These are phyloP conservation scores for Zaprionus gabonicus DNA, from an alignment of 1,140 invertebrate species.

Conservation along the genomic window DNA sequence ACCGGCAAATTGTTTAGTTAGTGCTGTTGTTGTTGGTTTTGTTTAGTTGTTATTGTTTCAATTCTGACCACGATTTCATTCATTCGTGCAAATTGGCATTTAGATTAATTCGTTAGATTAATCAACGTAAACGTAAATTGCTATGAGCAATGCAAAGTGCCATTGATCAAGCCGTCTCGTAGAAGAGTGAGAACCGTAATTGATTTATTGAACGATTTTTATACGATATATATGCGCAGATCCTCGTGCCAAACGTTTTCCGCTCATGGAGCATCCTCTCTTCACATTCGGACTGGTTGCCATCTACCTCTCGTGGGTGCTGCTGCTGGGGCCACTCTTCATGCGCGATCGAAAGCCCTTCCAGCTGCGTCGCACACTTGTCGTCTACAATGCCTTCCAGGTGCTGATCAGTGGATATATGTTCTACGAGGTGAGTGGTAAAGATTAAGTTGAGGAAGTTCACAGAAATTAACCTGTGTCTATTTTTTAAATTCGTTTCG, in stretches of 20 bases:
- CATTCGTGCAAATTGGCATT: conserved; percentile 39
- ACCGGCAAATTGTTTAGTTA: conserved; percentile 43
- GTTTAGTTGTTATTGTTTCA: conserved; percentile 5
- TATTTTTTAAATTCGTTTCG: conserved; percentile 27
- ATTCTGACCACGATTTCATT: conserved; percentile 68
- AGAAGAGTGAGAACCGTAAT: background rate
- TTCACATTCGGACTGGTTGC: conserved; percentile 93
- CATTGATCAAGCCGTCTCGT: conserved; percentile 26
- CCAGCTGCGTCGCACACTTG: conserved; percentile 91
- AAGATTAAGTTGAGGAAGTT: background rate
- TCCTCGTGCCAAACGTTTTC: conserved; percentile 94
- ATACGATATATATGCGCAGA: conserved; percentile 86
- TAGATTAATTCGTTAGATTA: conserved; percentile 48
- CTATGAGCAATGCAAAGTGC: conserved; percentile 57
- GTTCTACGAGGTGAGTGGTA: conserved; percentile 92
- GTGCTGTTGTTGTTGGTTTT: background rate
- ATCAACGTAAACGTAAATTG: conserved; percentile 46
- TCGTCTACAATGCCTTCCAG: conserved; percentile 96
- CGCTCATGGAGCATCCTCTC: conserved; percentile 94
- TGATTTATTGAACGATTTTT: conserved; percentile 20
- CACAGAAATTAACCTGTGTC: conserved; percentile 1
- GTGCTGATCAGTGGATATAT: conserved; percentile 94
- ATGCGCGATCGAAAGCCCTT: conserved; percentile 96
- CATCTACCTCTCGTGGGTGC: conserved; percentile 92
- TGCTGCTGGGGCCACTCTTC: conserved; percentile 92